A percentile compares a stretch with the other conserved stretches of the same genome.
These are phyloP conservation scores for Dynastes tityus DNA, from an alignment of 2,888 invertebrate genomes.

Conservation along the genomic window DNA sequence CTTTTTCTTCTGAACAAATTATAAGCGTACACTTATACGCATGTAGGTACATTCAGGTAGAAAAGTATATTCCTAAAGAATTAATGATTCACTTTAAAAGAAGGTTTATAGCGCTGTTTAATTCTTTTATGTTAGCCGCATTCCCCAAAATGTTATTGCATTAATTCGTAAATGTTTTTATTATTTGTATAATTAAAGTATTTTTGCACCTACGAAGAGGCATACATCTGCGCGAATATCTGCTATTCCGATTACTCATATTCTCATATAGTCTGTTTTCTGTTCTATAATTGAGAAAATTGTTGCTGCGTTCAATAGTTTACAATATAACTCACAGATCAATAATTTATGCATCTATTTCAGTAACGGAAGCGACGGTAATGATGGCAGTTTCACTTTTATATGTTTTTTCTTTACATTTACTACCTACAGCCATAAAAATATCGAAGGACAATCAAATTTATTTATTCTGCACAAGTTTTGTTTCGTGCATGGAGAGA, in stretches of 20 bases:
- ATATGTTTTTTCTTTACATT: neutral
- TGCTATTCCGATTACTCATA: neutral
- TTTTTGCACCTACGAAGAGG: neutral
- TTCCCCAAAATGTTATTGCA: neutral
- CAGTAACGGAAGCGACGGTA: constrained; percentile 18
- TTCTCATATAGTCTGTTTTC: neutral
- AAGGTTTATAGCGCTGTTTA: neutral
- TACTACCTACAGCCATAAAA: neutral
- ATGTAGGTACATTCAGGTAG: neutral
- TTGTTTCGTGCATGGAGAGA: constrained; percentile 23
- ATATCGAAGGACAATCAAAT: constrained; percentile 38
- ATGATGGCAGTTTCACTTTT: constrained; percentile 16
- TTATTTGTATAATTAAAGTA: neutral
- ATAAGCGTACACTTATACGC: too few species aligned
- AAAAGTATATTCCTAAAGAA: neutral
- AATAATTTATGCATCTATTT: constrained; percentile 25
- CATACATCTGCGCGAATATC: neutral
- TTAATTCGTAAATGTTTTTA: neutral
- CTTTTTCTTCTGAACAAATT: constrained; percentile 16
- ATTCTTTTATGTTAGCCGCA: neutral
- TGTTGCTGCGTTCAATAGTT: neutral
- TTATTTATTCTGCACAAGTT: constrained; percentile 28
- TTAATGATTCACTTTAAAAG: constrained; percentile 2
- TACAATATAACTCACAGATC: constrained; percentile 21
- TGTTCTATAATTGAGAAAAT: neutral